Conservation (phyloP, 2,113 vertebrate genomes). For the Grammomys dolichurus region DNA sequence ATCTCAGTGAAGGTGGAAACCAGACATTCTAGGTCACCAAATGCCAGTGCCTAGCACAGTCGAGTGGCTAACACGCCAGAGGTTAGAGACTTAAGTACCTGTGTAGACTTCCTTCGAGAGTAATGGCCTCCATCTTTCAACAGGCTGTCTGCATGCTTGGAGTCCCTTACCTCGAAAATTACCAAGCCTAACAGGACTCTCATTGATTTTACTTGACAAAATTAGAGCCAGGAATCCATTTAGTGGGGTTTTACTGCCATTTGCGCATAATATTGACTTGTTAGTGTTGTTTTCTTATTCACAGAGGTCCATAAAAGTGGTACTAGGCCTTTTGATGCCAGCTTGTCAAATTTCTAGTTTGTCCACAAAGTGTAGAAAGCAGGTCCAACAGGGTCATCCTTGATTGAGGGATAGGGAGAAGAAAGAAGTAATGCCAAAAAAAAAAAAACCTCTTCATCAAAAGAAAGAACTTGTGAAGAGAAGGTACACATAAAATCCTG, state of each 20-base stretch:
- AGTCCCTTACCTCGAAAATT: conserved; percentile 44
- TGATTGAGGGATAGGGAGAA: not conserved
- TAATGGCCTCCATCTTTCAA: not conserved
- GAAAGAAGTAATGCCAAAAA: fast-evolving
- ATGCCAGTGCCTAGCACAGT: not conserved
- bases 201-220: conserved; percentile 69
- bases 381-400: not conserved
- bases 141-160: not conserved
- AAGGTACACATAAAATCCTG: not conserved
- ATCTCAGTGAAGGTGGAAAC: not conserved
- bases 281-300: conserved; percentile 69
- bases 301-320: conserved; percentile 39
- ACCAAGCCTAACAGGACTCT: conserved; percentile 9
- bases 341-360: conserved; percentile 48
- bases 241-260: conserved; percentile 52
- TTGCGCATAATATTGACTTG: conserved; percentile 62
- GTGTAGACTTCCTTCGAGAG: conserved; percentile 1
- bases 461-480: not conserved
- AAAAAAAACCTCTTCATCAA: no score
- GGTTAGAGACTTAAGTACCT: not conserved
- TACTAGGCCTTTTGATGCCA: not conserved
- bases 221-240: conserved; percentile 64
- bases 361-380: conserved; percentile 17
- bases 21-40: not conserved
- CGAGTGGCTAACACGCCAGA: fast-evolving